Base-by-base conservation (phyloP, 2,797 vertebrate species). In the Menidia menidia region DNA sequence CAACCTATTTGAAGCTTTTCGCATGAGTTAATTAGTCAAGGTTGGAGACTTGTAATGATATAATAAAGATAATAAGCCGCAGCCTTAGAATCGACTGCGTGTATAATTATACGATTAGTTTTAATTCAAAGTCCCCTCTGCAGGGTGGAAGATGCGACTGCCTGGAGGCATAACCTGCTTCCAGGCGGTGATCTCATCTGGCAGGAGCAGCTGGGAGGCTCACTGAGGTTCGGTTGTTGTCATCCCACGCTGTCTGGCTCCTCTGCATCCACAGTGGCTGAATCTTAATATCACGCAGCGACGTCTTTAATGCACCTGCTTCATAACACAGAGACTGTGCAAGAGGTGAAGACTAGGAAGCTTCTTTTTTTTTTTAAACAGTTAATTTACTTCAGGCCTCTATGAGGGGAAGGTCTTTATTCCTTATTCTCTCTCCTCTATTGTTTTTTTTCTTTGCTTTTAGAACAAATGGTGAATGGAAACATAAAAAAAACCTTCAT, bases 1-100 rank as follows among this genome's bases (percentile, higher is more conserved):
- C 86, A 86, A 84, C 81, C 72, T 69, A 84, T 77, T 82, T 88
- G 74, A 86, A 63, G 80, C 68, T 73, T 73, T 68, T 79, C 54
- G 56, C 66, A 78, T 78, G 68, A 72, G 76, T 78, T 88, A 77
- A 85, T 88, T 76, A 87, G 72, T 73, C 44, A 64, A 68, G 61
- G 79, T 51, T 83, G 77, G 52, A 76, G 68, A 66, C 76, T 68
- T 68, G 60, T 79, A 82, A 71, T 71, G 64, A 77, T 72, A 68
- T 60, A 81, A 77, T 63, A 68, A 80, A 72, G 70, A 81, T 67
- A 47, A 77, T 44, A 53, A 1, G 58, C 72, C 48, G 15, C 25
- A 52, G 59, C 47, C 45, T 60, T 41, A 53, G 30, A 67, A 48
- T 30, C 52, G 68, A 19, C 41, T 31, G 45, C 47, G 25, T 39